Conservation (phyloP, 2,888 invertebrate species). For the Geophilus truncorum region DNA sequence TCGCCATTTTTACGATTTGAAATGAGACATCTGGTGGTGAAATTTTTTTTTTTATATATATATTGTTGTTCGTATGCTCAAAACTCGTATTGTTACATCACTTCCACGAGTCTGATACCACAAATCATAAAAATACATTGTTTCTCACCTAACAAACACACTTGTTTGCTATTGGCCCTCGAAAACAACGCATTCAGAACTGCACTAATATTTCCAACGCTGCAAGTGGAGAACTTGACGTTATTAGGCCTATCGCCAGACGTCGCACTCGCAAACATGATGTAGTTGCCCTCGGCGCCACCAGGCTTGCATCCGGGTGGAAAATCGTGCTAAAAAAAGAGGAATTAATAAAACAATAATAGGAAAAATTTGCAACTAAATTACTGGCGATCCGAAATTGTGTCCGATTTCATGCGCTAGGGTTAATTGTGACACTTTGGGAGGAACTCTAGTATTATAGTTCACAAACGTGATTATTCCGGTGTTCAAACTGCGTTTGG, state of each 20-base stretch:
- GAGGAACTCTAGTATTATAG: constrained; percentile 94
- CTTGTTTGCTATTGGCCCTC: constrained; percentile 76
- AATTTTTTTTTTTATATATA: too few species aligned
- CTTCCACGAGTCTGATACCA: too few species aligned
- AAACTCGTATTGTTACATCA: too few species aligned
- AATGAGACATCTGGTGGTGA: not conserved
- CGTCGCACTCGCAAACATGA: constrained; percentile 99
- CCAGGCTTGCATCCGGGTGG: constrained; percentile 82
- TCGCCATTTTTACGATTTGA: not conserved
- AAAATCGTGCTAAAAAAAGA: constrained; percentile 74
- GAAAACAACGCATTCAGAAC: constrained; percentile 82
- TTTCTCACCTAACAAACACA: constrained; percentile 72
- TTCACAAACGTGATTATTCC: constrained; percentile 99
- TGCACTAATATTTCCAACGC: constrained; percentile 88
- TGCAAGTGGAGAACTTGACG: constrained; percentile 92
- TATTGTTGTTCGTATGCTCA: too few species aligned
- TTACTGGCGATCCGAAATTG: constrained; percentile 95
- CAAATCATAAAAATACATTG: too few species aligned
- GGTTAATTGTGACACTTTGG: constrained; percentile 94
- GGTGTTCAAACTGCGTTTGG: constrained; percentile 90
- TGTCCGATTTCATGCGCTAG: constrained; percentile 96
- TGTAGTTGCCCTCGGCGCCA: constrained; percentile 89
- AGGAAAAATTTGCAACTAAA: not conserved
- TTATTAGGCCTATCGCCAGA: constrained; percentile 97
- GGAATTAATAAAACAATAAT: not conserved